phyloP scores from a whole-genome alignment of 1,140 invertebrate genomes.

The Centruroides sculpturatus region DNA sequence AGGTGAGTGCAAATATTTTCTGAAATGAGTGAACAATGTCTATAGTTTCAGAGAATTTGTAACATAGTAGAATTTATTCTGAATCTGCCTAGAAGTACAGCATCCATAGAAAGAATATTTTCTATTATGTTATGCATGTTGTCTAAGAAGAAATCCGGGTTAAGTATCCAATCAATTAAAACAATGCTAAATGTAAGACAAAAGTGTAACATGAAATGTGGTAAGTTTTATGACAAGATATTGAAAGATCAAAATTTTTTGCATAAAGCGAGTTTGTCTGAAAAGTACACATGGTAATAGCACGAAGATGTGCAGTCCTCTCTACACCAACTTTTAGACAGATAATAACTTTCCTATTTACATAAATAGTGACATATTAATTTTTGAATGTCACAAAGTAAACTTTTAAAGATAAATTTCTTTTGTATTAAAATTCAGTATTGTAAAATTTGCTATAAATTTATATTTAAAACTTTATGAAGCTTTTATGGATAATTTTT shows the following conservation, averaged over 20 bases:
- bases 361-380: too few species aligned
- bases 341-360: too few species aligned
- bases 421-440: too few species aligned
- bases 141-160: background rate
- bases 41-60: background rate
- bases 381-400: too few species aligned
- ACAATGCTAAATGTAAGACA: background rate
- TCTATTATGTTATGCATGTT: background rate
- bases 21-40: background rate
- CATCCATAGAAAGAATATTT: background rate
- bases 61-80: background rate
- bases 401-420: too few species aligned
- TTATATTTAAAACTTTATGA: too few species aligned
- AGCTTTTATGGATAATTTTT: too few species aligned
- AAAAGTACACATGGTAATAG: too few species aligned
- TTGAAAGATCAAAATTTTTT: conserved; percentile 28
- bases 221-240: conserved; percentile 27
- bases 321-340: too few species aligned
- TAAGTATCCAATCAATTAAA: background rate
- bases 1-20: background rate
- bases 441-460: too few species aligned
- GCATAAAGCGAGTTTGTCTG: too few species aligned
- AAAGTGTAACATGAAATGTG: background rate
- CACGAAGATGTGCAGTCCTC: too few species aligned
- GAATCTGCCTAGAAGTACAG: background rate